Evolutionary conservation across 2,113 vertebrate genomes (phyloP), one percentile per base, ranked within the genome.

Genomic region (Origma solitaria): DNA sequence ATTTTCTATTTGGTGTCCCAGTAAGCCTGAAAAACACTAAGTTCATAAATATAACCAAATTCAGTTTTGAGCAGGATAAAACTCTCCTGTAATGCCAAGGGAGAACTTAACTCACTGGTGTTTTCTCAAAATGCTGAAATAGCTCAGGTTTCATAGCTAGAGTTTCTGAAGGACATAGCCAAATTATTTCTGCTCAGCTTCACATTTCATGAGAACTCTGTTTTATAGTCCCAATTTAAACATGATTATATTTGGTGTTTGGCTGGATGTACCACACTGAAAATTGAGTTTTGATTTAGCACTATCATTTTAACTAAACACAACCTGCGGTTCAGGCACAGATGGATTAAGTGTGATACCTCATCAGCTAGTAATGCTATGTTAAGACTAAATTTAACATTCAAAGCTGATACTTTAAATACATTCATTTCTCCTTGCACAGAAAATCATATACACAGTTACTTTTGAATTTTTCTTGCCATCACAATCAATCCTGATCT

Each of bases 201-300:
- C 77, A 71, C 44, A n/a, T 89, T 94, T 89, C 77, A 37, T 35
- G 60, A 73, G 76, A 95, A 84, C 49, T 83, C 78, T 68, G 77
- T 44, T 88, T 89, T 89, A 88, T 64, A 94, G 56, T 25, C 37
- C 33, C 60, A 83, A 84, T 90, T 93, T 95, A 90, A 85, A 87
- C 25, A 60, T 64, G 14, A 84, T 92, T 88, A 68, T 86, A 78
- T 81, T 75, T 91, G 80, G 61, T 75, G 42, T 84, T 95, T 95
- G 83, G 54, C 81, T 94, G 62, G n/a, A 75, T 60, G 51, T 86
- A 60, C 68, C 56, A 75, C 77, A 89, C 56, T 76, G 89, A 82
- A 92, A 97, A 95, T 50, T 78, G 72, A 91, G 64, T 94, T 94
- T 92, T 88, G 73, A 86, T 94, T 94, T 88, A 94, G 37, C 40